Base-by-base conservation (phyloP, 2,888 invertebrate genomes). In the Heteropelma amictum region DNA sequence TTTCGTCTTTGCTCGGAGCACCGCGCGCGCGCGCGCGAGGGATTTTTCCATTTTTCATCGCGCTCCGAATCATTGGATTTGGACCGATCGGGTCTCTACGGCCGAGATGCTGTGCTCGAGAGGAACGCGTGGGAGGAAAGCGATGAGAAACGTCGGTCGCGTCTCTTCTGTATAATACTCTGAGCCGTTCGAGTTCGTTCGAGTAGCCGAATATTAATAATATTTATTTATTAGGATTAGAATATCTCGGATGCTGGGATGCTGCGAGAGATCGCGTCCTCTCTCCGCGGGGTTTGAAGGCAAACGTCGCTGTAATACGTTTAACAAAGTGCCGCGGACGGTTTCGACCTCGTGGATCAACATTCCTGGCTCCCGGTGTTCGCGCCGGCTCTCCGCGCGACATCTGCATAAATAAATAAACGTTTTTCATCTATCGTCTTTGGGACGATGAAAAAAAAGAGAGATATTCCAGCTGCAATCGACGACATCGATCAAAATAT, bases 281-380 rank as follows among this genome's bases (percentile, higher is more conserved):
- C 14, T 28, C 26, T 21, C 45, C 69, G 14, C 54, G 58, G 64
- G 54, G 40, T 54, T 53, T 60, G 53, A 47, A n/a, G 53, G 33
- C 54, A 71, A 60, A 53, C 64, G 53, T n/a, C 26, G 30, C 42
- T n/a, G 33, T 35, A 38, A 35, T 51, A 61, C 67, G 54, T 61
- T 58, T 70, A 56, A 70, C 49, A 35, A 65, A 67, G n/a, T n/a
- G 53, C 63, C 58, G 51, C n/a, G n/a, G n/a, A n/a, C n/a, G 72
- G 70, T 76, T 81, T 79, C 72, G 80, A 81, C 81, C 83, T 82
- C 81, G 83, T 83, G 82, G 81, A 84, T 84, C 84, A 82, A 79
- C 83, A 84, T 85, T 84, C 84, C 79, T 80, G 81, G 74, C 82
- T 83, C 80, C 81, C 73, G 82, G 82, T 84, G 77, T 84, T 84